Percentiles rank a stretch among this genome's conserved stretches.
Conservation (phyloP, 2,888 invertebrate species). For the Torymus texanus region DNA sequence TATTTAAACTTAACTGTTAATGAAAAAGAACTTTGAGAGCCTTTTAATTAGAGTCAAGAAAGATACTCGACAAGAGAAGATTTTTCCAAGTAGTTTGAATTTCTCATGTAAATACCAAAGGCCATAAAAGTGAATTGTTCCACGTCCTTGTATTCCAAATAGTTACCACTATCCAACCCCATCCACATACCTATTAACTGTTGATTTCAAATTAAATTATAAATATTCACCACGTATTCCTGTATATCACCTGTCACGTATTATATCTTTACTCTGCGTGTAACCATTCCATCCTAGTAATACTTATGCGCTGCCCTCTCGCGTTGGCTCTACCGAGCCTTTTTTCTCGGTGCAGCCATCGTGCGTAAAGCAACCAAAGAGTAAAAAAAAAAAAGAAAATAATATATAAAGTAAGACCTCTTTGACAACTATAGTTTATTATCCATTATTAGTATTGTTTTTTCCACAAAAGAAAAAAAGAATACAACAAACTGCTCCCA, state of each 20-base stretch:
- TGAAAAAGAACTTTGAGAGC: constrained; percentile 13
- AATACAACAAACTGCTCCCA: constrained; percentile 61
- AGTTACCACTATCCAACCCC: too few relatives aligned
- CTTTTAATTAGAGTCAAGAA: not conserved
- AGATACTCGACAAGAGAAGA: not conserved
- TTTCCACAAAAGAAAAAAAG: constrained; percentile 17
- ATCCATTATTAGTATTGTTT: constrained; percentile 49
- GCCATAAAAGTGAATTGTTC: not conserved
- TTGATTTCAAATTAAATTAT: not conserved
- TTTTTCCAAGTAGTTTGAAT: not conserved
- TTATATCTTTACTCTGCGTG: not conserved
- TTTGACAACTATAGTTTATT: constrained; percentile 20
- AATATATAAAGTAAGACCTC: not conserved
- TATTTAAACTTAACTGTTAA: not conserved
- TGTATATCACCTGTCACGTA: not conserved
- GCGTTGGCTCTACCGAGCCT: constrained; percentile 34
- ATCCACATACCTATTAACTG: too few relatives aligned
- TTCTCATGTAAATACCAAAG: constrained; percentile 24
- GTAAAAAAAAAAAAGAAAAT: constrained; percentile 11
- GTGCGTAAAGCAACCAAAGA: constrained; percentile 6
- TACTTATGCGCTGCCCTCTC: constrained; percentile 9
- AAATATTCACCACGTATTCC: constrained; percentile 16
- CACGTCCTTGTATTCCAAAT: too few relatives aligned
- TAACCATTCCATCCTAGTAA: constrained; percentile 5
- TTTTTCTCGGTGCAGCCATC: constrained; percentile 45